Evolutionary conservation across 2,888 invertebrate genomes (phyloP).

Genomic region (Volucella bombylans): DNA sequence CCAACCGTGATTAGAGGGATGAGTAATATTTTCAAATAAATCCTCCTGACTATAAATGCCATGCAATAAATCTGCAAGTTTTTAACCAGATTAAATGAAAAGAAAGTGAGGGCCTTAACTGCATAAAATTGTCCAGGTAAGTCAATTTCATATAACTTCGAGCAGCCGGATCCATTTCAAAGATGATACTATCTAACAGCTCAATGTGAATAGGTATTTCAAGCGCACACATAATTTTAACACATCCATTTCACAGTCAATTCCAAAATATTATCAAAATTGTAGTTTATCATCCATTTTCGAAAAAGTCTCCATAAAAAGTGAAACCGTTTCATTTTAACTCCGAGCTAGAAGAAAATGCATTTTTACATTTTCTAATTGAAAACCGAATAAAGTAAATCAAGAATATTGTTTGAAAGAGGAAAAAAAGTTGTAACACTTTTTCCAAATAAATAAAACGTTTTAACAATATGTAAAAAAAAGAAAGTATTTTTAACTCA

Average conservation of each 20-base stretch:
- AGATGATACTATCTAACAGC: too few relatives aligned
- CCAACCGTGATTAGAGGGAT: too few relatives aligned
- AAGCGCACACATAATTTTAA: constrained; percentile 23
- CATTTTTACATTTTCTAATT: constrained; percentile 63
- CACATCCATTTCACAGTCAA: background rate
- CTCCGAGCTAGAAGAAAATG: constrained; percentile 23
- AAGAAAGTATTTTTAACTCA: constrained; percentile 2
- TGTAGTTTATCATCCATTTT: constrained; percentile 7
- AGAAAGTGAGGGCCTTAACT: too few relatives aligned
- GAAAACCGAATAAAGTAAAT: constrained; percentile 68
- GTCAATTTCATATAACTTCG: background rate
- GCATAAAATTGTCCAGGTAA: background rate
- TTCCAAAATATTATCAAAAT: background rate
- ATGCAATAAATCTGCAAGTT: too few relatives aligned
- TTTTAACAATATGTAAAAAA: constrained; percentile 36
- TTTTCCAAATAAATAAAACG: constrained; percentile 29
- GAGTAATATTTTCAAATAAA: too few relatives aligned
- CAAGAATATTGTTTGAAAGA: background rate
- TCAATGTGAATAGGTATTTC: constrained; percentile 13
- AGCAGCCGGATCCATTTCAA: too few relatives aligned
- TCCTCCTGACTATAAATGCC: too few relatives aligned
- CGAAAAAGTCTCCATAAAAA: background rate
- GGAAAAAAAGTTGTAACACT: constrained; percentile 25
- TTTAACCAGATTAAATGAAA: too few relatives aligned
- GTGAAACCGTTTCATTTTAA: constrained; percentile 9